Evolutionary conservation across 2,797 vertebrate species (phyloP).

Genomic region (Helicolenus hilgendorfi): DNA sequence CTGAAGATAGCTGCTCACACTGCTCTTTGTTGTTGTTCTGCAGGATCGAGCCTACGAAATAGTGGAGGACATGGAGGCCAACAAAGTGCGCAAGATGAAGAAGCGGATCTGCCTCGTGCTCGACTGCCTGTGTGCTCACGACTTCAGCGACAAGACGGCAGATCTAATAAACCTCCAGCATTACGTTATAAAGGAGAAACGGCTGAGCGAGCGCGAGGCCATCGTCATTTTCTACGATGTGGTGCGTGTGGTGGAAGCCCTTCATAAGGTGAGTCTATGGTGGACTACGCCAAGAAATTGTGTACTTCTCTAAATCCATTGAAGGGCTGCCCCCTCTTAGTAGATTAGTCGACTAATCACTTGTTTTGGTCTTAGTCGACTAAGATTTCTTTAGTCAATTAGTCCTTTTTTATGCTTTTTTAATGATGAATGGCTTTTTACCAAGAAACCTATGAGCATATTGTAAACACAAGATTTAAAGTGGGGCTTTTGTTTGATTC

Average conservation of each 20-base stretch:
- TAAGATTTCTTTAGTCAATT: too few species aligned
- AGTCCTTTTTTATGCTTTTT: too few species aligned
- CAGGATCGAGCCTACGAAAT: conserved; percentile 97
- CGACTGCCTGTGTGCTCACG: conserved; percentile 98
- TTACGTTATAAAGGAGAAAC: conserved; percentile 99
- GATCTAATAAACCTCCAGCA: conserved; percentile 99
- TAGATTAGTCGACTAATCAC: too few species aligned
- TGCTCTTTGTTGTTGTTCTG: not conserved
- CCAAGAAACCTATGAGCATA: too few species aligned
- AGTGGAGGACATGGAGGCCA: conserved; percentile 95
- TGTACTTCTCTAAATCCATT: too few species aligned
- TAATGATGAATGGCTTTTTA: too few species aligned
- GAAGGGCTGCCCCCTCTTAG: too few species aligned
- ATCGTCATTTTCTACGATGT: conserved; percentile 99
- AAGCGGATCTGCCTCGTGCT: conserved; percentile 98
- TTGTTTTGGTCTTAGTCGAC: too few species aligned
- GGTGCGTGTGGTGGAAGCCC: conserved; percentile 98
- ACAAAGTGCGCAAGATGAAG: conserved; percentile 95
- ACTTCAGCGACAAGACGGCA: conserved; percentile 98
- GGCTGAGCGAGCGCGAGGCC: conserved; percentile 97
- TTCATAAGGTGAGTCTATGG: conserved; percentile 94
- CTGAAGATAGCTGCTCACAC: not conserved
- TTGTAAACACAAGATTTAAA: too few species aligned
- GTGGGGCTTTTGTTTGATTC: too few species aligned
- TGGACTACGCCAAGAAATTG: not conserved